These are phyloP conservation scores for Dicaeum eximium DNA, from an alignment of 2,113 vertebrate genomes.

Conservation along the genomic window DNA sequence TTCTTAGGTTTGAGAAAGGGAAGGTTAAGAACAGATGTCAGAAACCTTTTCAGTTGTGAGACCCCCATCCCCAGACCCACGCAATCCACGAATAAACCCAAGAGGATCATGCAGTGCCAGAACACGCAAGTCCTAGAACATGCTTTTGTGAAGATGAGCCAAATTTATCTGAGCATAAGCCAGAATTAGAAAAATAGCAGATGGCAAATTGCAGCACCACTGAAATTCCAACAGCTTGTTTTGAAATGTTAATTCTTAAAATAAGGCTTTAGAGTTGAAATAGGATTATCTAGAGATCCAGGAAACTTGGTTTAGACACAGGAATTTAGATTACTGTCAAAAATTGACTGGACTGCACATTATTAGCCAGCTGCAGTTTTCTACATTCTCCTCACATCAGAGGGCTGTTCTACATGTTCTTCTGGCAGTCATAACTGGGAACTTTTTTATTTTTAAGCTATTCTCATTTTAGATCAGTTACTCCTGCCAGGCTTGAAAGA, in stretches of 20 bases:
- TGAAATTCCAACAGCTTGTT: constrained; percentile 24
- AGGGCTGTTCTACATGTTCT: background rate
- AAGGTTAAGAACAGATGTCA: background rate
- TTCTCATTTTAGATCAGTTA: background rate
- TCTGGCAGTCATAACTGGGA: background rate
- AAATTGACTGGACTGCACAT: background rate
- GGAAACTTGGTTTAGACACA: background rate
- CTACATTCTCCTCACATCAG: background rate
- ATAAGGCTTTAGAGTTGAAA: background rate
- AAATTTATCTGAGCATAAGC: constrained; percentile 1
- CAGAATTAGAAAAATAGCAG: constrained; percentile 58
- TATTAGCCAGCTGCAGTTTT: background rate
- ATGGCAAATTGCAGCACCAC: background rate
- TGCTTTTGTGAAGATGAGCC: background rate
- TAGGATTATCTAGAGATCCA: background rate
- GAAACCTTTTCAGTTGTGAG: background rate
- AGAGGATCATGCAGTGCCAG: background rate
- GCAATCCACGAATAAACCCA: background rate
- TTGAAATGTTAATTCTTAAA: constrained; percentile 31
- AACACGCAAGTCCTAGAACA: background rate
- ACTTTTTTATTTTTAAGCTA: background rate
- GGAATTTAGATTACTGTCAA: background rate
- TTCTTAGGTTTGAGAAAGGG: background rate
- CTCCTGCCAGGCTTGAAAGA: background rate
- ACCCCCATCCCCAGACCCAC: background rate